Conservation (phyloP, 2,888 invertebrate species). For the Drosophila borealis region DNA sequence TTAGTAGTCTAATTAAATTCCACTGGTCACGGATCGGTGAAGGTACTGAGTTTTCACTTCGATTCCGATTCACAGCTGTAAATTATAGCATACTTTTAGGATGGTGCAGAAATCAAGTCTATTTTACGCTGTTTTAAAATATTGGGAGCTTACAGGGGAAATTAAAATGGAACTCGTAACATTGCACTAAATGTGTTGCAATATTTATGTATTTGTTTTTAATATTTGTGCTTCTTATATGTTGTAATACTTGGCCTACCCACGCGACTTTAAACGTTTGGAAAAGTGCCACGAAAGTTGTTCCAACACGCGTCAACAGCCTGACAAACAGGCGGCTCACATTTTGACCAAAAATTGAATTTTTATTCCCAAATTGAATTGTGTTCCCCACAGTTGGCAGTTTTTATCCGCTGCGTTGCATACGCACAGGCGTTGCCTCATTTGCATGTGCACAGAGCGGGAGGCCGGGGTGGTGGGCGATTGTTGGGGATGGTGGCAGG, state of each 20-base stretch:
- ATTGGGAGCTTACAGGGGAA: too few relatives aligned
- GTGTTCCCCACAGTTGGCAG: slow-evolving; percentile 15
- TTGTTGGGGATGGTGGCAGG: not conserved
- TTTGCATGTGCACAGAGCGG: slow-evolving; percentile 54
- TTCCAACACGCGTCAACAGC: slow-evolving; percentile 24
- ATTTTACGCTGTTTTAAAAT: not conserved
- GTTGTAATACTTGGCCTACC: not conserved
- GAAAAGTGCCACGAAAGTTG: slow-evolving; percentile 15
- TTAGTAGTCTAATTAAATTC: too few relatives aligned
- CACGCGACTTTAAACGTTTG: not conserved
- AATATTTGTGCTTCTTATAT: not conserved
- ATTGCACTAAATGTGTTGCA: not conserved
- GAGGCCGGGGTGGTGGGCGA: not conserved
- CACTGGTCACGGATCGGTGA: too few relatives aligned
- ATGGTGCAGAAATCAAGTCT: not conserved
- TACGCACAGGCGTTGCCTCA: slow-evolving; percentile 39
- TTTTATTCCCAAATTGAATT: slow-evolving; percentile 46
- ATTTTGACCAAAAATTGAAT: slow-evolving; percentile 38
- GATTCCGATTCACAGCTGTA: too few relatives aligned
- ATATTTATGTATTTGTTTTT: too few relatives aligned
- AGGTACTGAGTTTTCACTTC: too few relatives aligned
- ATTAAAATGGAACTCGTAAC: too few relatives aligned
- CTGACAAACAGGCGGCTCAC: not conserved
- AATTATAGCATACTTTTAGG: slow-evolving; percentile 1
- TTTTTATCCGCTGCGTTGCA: slow-evolving; percentile 28